Evolutionary conservation across 1,140 invertebrate species (phyloP).

Genomic region (Apis dorsata): DNA sequence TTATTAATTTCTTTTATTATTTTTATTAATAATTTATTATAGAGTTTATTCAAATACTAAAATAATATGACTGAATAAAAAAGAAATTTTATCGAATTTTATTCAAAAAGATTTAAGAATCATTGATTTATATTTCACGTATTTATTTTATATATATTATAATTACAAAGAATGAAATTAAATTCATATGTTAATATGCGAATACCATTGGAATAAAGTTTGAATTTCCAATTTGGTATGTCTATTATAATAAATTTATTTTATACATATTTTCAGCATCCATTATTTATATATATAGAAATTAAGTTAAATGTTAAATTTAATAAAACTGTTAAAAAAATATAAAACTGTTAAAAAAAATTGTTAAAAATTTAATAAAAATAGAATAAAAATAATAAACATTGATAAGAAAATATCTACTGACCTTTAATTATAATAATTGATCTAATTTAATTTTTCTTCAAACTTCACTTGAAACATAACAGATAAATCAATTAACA

Average conservation of each 20-base stretch:
- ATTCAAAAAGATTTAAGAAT: neutral
- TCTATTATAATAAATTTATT: slow-evolving; percentile 12
- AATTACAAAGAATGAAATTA: slow-evolving; percentile 13
- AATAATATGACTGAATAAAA: neutral
- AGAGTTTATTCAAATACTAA: neutral
- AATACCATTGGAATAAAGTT: slow-evolving; percentile 28
- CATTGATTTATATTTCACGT: neutral
- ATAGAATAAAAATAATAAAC: neutral
- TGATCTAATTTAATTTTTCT: neutral
- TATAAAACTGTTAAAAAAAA: no score
- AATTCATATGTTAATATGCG: slow-evolving; percentile 51
- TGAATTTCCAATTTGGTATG: slow-evolving; percentile 33
- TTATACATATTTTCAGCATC: no score
- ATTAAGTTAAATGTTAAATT: neutral
- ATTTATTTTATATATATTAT: slow-evolving; percentile 19
- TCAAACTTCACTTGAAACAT: neutral
- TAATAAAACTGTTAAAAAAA: neutral
- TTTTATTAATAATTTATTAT: no score
- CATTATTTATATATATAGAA: no score
- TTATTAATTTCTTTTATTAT: no score
- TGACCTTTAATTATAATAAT: neutral
- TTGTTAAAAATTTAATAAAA: neutral
- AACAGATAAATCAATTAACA: neutral
- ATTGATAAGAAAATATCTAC: neutral
- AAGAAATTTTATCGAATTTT: neutral